Conservation (phyloP, 2,797 vertebrate genomes). For the Eidolon dupreanum region DNA sequence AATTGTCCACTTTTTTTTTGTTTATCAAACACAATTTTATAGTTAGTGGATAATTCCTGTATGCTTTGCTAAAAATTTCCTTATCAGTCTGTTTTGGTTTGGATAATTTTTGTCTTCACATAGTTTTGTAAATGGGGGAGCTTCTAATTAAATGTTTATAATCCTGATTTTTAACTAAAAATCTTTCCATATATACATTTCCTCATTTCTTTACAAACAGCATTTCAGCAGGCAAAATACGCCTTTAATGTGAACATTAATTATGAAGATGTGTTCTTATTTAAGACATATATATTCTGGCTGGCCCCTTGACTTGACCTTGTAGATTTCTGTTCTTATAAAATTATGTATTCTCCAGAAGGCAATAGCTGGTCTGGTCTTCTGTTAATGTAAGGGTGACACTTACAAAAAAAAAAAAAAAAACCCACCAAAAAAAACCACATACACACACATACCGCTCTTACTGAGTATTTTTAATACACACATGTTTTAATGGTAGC, state of each 20-base stretch:
- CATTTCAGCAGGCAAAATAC: background rate
- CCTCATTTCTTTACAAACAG: background rate
- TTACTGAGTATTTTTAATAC: background rate
- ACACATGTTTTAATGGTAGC: background rate
- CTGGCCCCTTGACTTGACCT: background rate
- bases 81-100: background rate
- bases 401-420: background rate
- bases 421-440: background rate
- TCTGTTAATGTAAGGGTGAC: background rate
- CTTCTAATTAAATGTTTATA: background rate
- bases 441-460: background rate
- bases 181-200: background rate
- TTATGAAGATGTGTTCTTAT: background rate
- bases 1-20: background rate
- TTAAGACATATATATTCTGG: constrained; percentile 23
- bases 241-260: background rate
- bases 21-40: background rate
- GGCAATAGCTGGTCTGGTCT: background rate
- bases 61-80: background rate
- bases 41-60: background rate
- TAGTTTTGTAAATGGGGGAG: background rate
- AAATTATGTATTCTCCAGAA: background rate
- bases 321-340: constrained; percentile 1
- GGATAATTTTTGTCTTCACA: background rate
- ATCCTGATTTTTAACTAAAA: background rate